Conservation (phyloP, 1,140 invertebrate species). For the Papilio polytes region DNA sequence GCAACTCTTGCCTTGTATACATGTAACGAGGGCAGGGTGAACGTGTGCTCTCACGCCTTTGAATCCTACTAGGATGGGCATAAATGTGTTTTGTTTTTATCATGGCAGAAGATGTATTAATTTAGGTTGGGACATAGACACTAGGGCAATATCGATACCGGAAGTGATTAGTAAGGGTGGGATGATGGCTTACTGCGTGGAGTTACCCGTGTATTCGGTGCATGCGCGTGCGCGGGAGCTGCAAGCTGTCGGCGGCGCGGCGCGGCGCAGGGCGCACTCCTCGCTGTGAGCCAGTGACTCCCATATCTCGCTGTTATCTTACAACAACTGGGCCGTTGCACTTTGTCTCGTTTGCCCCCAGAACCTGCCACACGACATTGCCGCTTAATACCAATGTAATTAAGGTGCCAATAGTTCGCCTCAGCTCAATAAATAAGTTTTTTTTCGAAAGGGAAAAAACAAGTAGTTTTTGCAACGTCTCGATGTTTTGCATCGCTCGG, state of each 20-base stretch:
- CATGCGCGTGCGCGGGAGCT: not conserved
- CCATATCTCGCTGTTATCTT: conserved; percentile 53
- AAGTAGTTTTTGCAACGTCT: conserved; percentile 28
- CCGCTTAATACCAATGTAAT: conserved; percentile 1
- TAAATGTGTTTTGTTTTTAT: not conserved
- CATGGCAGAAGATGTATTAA: not conserved
- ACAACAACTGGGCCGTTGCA: conserved; percentile 53
- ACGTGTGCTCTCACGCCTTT: not conserved
- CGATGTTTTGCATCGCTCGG: conserved; percentile 21
- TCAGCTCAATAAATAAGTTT: not conserved
- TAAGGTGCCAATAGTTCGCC: not conserved
- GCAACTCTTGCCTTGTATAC: not conserved
- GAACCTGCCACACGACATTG: not conserved
- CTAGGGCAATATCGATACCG: not conserved
- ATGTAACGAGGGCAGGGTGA: conserved; percentile 2
- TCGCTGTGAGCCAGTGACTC: not conserved
- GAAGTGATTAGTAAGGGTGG: conserved; percentile 5
- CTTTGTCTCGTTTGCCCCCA: conserved; percentile 48
- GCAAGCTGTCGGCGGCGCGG: not conserved
- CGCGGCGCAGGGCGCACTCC: not conserved
- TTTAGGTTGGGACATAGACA: not conserved
- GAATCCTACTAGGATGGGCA: not conserved
- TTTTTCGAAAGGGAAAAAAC: conserved; percentile 34
- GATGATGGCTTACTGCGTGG: not conserved
- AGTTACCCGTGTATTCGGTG: not conserved